Conservation (phyloP, 2,113 vertebrate genomes). For the Stomatorhinus ivindoensis region DNA sequence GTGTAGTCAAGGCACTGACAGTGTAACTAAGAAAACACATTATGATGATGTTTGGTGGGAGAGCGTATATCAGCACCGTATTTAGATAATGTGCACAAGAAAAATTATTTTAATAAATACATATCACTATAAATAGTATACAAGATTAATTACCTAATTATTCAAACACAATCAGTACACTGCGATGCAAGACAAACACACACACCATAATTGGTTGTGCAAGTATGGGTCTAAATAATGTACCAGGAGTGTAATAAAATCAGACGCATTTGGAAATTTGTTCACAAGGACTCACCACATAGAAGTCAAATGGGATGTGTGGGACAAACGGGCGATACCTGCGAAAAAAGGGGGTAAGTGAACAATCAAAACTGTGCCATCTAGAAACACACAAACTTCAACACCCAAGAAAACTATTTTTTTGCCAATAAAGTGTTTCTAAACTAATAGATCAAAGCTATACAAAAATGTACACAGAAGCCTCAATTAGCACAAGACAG, state of each 20-base stretch:
- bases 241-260: not conserved
- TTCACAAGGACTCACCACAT: slow-evolving; percentile 72
- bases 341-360: slow-evolving; percentile 11
- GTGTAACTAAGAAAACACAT: not conserved
- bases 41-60: not conserved
- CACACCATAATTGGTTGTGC: not conserved
- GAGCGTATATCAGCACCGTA: not conserved
- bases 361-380: not conserved
- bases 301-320: slow-evolving; percentile 95
- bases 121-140: not conserved
- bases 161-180: not conserved
- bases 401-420: not conserved
- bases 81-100: not conserved
- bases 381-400: not conserved
- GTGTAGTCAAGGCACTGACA: not conserved
- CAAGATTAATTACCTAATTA: not conserved
- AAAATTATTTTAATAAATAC: not conserved
- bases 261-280: not conserved
- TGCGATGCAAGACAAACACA: not conserved
- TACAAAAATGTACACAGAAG: not conserved
- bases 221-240: not conserved
- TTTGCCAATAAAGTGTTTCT: not conserved
- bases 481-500: not conserved
- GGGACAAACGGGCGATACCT: slow-evolving; percentile 95
- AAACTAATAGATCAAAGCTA: not conserved